phyloP scores from a whole-genome alignment of 2,888 invertebrate species.

The Labia minor region DNA sequence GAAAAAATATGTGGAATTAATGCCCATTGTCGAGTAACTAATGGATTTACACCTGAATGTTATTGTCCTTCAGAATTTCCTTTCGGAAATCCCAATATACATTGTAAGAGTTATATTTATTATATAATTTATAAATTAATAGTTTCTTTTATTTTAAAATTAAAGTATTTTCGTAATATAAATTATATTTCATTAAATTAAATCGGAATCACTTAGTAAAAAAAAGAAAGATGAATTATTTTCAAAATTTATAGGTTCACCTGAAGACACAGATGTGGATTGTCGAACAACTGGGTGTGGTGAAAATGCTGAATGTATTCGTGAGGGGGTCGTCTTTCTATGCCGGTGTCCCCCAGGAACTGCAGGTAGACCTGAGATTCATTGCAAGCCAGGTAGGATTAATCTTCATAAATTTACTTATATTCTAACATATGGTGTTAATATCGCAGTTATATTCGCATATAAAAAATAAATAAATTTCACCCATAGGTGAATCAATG shows the following conservation, averaged over 20 bases:
- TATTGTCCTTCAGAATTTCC: constrained; percentile 75
- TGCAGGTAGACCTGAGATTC: constrained; percentile 58
- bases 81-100: constrained; percentile 70
- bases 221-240: no score
- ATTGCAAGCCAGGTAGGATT: constrained; percentile 54
- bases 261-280: constrained; percentile 52
- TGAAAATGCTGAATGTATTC: constrained; percentile 73
- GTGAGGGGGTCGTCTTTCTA: constrained; percentile 71
- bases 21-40: constrained; percentile 63
- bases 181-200: no score
- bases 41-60: constrained; percentile 58
- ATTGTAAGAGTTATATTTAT: constrained; percentile 51
- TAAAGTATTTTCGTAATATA: constrained; percentile 16
- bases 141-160: constrained; percentile 19
- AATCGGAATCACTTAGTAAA: no score
- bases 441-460: constrained; percentile 30
- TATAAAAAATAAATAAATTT: not conserved
- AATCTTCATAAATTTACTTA: constrained; percentile 31
- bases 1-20: constrained; percentile 70
- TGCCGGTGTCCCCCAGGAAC: constrained; percentile 69
- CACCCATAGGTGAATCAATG: constrained; percentile 27
- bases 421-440: constrained; percentile 34
- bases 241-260: constrained; percentile 45
- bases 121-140: constrained; percentile 13
- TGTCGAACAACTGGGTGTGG: constrained; percentile 78